Evolutionary conservation across 2,113 vertebrate species (phyloP).

Genomic region (Stictonetta naevosa): DNA sequence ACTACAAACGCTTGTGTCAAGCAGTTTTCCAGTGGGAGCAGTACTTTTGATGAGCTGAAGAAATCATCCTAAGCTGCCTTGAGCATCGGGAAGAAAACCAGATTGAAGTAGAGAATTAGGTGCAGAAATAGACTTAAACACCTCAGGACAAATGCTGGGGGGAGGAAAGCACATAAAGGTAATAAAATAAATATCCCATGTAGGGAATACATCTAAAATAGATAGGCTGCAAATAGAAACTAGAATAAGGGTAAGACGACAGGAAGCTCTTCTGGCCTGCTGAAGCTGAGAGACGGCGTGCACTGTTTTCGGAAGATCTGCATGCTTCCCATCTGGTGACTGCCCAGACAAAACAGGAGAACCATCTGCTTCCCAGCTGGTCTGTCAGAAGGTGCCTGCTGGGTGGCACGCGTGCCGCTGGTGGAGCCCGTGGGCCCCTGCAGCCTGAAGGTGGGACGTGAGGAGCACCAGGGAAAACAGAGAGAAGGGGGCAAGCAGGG

Average conservation of each 20-base stretch:
- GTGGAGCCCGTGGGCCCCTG: not conserved
- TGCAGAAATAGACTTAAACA: not conserved
- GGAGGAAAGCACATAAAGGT: not conserved
- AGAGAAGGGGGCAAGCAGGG: not conserved
- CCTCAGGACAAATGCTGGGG: not conserved
- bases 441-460: not conserved
- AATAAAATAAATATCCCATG: not conserved
- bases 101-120: not conserved
- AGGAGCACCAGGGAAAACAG: not conserved
- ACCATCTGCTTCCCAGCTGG: constrained; percentile 66
- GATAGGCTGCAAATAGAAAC: not conserved
- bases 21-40: not conserved
- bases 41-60: not conserved
- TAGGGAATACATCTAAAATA: not conserved
- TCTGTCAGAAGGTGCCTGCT: constrained; percentile 2
- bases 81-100: not conserved
- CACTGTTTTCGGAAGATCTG: not conserved
- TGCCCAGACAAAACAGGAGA: constrained; percentile 53
- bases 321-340: constrained; percentile 47
- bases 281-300: not conserved
- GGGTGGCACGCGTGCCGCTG: not conserved
- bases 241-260: not conserved
- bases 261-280: not conserved
- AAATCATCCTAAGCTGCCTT: not conserved
- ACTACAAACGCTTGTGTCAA: not conserved